These are phyloP conservation scores for Gallinago stenura DNA, from an alignment of 2,797 vertebrate genomes.

Conservation along the genomic window DNA sequence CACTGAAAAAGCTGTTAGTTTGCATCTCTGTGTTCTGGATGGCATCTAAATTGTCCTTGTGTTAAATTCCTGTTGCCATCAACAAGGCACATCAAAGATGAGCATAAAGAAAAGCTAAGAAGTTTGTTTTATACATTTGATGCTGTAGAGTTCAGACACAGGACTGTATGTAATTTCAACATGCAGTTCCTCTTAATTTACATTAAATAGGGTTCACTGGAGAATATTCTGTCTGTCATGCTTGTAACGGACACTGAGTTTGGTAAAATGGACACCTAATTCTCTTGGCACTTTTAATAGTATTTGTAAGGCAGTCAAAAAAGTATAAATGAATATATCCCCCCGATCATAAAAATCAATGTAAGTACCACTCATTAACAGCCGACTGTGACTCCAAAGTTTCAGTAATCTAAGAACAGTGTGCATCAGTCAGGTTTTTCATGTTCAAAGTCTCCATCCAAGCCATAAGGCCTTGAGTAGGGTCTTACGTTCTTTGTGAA, in stretches of 20 bases:
- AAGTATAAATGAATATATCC: background rate
- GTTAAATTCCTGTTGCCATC: background rate
- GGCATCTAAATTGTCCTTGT: background rate
- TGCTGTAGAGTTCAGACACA: background rate
- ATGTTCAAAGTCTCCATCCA: background rate
- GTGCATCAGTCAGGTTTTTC: background rate
- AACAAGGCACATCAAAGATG: background rate
- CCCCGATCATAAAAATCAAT: constrained; percentile 48
- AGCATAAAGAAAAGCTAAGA: background rate
- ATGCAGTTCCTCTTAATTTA: background rate
- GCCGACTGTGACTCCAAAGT: background rate
- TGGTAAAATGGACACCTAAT: constrained; percentile 25
- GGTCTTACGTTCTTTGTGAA: background rate
- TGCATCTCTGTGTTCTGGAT: background rate
- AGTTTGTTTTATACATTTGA: background rate
- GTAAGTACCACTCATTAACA: background rate
- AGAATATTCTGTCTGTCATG: constrained; percentile 33
- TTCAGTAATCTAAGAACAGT: background rate
- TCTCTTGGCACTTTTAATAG: background rate
- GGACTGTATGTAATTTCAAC: background rate
- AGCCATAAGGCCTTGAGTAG: background rate
- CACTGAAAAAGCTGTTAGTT: background rate
- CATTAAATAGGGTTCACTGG: constrained; percentile 6
- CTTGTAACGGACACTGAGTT: constrained; percentile 14
- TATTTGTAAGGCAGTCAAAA: constrained; percentile 42